Percentiles rank a stretch among this genome's conserved stretches.
phyloP scores from a whole-genome alignment of 1,140 invertebrate genomes.

The Solen grandis region DNA sequence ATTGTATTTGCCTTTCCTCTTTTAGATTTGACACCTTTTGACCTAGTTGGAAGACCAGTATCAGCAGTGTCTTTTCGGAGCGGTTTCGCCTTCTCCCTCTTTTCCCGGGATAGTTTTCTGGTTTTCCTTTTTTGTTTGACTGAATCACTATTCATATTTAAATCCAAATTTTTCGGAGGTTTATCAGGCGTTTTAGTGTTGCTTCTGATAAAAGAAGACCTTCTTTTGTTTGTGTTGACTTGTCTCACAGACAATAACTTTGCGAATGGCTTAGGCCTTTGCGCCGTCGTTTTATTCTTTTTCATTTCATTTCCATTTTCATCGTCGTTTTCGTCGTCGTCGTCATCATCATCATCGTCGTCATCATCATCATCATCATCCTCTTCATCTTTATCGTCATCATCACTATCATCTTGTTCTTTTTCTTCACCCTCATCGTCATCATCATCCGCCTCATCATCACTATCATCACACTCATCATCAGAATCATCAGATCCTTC shows the following conservation, averaged over 20 bases:
- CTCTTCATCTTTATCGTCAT: conserved; percentile 35
- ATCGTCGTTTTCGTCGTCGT: conserved; percentile 24
- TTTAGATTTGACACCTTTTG: too few species aligned
- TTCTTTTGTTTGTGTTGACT: conserved; percentile 9
- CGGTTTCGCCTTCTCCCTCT: conserved; percentile 7
- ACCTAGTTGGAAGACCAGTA: too few species aligned
- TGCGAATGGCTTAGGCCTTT: conserved; percentile 38
- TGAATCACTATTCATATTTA: neutral
- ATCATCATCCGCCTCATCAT: conserved; percentile 26
- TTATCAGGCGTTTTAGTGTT: conserved; percentile 8
- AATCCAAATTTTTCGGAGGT: neutral
- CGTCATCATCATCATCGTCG: conserved; percentile 5
- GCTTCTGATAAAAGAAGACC: neutral
- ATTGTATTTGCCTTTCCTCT: conserved; percentile 28
- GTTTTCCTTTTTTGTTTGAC: neutral
- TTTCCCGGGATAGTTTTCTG: too few species aligned
- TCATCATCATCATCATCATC: conserved; percentile 40
- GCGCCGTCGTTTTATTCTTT: conserved; percentile 14
- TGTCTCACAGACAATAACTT: conserved; percentile 46
- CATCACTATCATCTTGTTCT: conserved; percentile 10
- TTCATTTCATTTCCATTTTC: neutral
- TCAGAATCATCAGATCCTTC: conserved; percentile 37
- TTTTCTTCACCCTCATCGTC: conserved; percentile 37
- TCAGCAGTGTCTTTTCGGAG: too few species aligned
- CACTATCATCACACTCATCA: conserved; percentile 26